Conservation (phyloP, 2,888 invertebrate genomes). For the Trichogramma evanescens region DNA sequence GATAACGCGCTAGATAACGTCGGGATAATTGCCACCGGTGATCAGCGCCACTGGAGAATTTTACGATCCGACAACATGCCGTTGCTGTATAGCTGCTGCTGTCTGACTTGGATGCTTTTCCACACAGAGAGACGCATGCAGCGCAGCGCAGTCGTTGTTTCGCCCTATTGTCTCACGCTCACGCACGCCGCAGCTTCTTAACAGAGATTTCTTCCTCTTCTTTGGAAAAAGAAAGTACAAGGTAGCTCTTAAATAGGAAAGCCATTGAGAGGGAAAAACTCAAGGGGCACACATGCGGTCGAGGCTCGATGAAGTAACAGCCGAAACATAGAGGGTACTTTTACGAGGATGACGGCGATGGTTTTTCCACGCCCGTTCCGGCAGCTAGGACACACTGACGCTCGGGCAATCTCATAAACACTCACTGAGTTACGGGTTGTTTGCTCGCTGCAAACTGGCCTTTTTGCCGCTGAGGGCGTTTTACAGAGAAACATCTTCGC, state of each 20-base stretch:
- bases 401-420: conserved; percentile 37
- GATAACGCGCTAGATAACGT: conserved; percentile 46
- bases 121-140: not conserved
- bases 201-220: conserved; percentile 23
- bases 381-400: not conserved
- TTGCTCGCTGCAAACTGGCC: conserved; percentile 36
- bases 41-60: conserved; percentile 41
- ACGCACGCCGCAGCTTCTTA: conserved; percentile 11
- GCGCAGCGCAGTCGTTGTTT: conserved; percentile 9
- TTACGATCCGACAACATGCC: conserved; percentile 46
- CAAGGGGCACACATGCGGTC: conserved; percentile 25
- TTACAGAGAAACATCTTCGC: conserved; percentile 15
- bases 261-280: conserved; percentile 23
- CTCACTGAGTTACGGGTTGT: conserved; percentile 45
- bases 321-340: conserved; percentile 37
- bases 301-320: conserved; percentile 28
- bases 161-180: conserved; percentile 16
- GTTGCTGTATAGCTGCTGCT: conserved; percentile 27
- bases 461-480: conserved; percentile 35
- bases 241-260: conserved; percentile 20
- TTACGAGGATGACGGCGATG: conserved; percentile 31
- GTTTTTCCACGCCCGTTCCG: too few species aligned
- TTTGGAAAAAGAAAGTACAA: conserved; percentile 19
- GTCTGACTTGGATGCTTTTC: conserved; percentile 12
- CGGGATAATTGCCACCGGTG: conserved; percentile 47